A percentile compares a stretch with the other conserved stretches of the same genome.
Evolutionary conservation across 2,797 vertebrate species (phyloP).

Genomic region (Carcharodon carcharias): DNA sequence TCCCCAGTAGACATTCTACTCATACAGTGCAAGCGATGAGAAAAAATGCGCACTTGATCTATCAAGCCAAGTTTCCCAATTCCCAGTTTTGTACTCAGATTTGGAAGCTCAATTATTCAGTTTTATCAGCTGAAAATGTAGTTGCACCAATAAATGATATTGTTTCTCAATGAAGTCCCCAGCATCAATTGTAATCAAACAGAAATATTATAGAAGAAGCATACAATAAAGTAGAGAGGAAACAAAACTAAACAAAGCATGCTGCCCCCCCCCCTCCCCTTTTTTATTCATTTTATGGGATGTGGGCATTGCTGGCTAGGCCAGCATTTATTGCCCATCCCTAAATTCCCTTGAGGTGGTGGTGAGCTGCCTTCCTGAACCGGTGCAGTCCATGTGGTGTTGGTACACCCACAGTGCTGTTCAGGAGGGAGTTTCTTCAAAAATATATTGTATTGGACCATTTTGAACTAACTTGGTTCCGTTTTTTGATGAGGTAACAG

Average conservation of each 20-base stretch:
- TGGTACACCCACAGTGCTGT: background rate
- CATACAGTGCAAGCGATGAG: background rate
- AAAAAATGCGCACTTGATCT: background rate
- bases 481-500: too few relatives aligned
- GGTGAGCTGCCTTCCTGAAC: too few relatives aligned
- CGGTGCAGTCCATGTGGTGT: too few relatives aligned
- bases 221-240: background rate
- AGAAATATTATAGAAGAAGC: background rate
- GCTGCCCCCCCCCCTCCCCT: too few relatives aligned
- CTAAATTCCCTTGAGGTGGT: too few relatives aligned
- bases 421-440: too few relatives aligned
- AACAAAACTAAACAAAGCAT: background rate
- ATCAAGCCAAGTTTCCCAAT: background rate
- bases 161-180: background rate
- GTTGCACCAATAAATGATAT: background rate
- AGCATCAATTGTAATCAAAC: background rate
- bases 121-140: background rate
- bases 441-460: too few relatives aligned
- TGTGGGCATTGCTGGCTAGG: too few relatives aligned
- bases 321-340: too few relatives aligned
- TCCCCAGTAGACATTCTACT: background rate
- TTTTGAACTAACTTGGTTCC: too few relatives aligned
- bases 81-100: background rate
- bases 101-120: background rate
- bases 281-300: too few relatives aligned